Conservation (phyloP, 2,113 vertebrate genomes). For the Odontesthes bonariensis region DNA sequence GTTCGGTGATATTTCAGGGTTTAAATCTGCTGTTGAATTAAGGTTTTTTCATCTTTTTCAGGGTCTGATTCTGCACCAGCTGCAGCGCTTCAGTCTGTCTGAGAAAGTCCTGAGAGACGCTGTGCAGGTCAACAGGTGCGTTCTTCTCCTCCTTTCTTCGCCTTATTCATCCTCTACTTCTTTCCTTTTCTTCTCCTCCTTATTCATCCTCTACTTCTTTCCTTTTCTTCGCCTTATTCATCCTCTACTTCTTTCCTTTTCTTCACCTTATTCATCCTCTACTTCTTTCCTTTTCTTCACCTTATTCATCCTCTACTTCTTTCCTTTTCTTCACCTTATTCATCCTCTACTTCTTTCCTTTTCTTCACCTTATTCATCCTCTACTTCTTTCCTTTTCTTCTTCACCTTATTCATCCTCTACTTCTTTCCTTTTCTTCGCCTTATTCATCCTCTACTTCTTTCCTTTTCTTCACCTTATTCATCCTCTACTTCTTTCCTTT, state of each 20-base stretch:
- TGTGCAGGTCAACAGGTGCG: slow-evolving; percentile 92
- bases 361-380: not conserved
- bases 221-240: not conserved
- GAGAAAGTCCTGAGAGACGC: slow-evolving; percentile 97
- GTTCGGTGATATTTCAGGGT: not conserved
- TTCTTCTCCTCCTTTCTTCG: not conserved
- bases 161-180: not conserved
- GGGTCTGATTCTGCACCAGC: slow-evolving; percentile 96
- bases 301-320: no score
- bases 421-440: no score
- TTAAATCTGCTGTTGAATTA: not conserved
- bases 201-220: not conserved
- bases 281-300: not conserved
- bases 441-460: no score
- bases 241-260: no score
- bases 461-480: no score
- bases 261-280: not conserved
- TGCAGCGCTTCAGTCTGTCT: slow-evolving; percentile 92
- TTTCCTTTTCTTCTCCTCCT: not conserved
- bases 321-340: no score
- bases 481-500: not conserved
- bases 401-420: no score
- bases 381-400: not conserved
- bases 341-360: no score
- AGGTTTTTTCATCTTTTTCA: slow-evolving; percentile 54